Conservation (phyloP, 1,140 invertebrate genomes). For the Helicoverpa armigera region DNA sequence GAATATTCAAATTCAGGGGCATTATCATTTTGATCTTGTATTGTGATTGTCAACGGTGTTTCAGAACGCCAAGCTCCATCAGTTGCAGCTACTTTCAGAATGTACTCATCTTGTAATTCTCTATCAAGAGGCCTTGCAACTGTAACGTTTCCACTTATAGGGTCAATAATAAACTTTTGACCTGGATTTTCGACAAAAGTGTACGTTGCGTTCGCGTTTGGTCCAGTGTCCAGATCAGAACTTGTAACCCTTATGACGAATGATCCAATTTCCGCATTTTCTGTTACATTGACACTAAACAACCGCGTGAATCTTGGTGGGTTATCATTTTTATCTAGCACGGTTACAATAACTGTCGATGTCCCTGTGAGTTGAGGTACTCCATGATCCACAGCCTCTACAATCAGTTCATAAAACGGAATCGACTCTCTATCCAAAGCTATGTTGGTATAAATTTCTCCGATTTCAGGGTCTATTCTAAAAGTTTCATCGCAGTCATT, state of each 20-base stretch:
- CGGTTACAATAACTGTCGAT: slow-evolving; percentile 93
- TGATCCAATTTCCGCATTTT: slow-evolving; percentile 96
- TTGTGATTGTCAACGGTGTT: slow-evolving; percentile 96
- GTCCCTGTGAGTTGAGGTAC: slow-evolving; percentile 93
- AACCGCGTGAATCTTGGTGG: slow-evolving; percentile 96
- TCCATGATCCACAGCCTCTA: slow-evolving; percentile 96
- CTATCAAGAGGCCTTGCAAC: slow-evolving; percentile 94
- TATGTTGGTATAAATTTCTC: slow-evolving; percentile 94
- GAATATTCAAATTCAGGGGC: slow-evolving; percentile 96
- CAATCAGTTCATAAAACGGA: slow-evolving; percentile 93
- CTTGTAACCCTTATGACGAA: slow-evolving; percentile 97
- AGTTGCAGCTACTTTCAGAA: slow-evolving; percentile 94
- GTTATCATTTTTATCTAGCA: slow-evolving; percentile 98
- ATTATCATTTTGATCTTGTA: slow-evolving; percentile 98
- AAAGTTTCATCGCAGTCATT: slow-evolving; percentile 93
- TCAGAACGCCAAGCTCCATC: slow-evolving; percentile 96
- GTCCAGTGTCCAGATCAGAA: slow-evolving; percentile 94
- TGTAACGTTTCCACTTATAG: slow-evolving; percentile 96
- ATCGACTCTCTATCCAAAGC: slow-evolving; percentile 96
- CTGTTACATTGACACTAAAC: slow-evolving; percentile 97
- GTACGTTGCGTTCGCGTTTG: slow-evolving; percentile 96
- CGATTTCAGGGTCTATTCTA: slow-evolving; percentile 92
- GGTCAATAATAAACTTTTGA: slow-evolving; percentile 96
- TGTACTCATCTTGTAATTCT: slow-evolving; percentile 96
- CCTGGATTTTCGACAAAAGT: slow-evolving; percentile 95